Conservation (phyloP, 2,113 vertebrate genomes). For the Limnothrissa miodon region DNA sequence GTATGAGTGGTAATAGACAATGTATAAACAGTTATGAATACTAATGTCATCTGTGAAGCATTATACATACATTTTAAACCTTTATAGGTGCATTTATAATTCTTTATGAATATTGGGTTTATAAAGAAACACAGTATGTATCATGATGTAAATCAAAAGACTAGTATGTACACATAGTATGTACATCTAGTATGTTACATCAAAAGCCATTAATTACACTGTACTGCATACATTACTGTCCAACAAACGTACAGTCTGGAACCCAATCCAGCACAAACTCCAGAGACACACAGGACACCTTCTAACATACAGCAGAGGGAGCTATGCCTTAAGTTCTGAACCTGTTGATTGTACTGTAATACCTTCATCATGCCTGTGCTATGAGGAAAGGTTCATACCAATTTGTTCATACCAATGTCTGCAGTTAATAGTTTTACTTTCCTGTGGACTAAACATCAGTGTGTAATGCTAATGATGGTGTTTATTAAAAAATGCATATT, state of each 20-base stretch:
- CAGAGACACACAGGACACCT: neutral
- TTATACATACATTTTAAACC: too few species aligned
- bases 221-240: too few species aligned
- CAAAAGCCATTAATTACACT: too few species aligned
- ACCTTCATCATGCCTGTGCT: neutral
- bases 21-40: too few species aligned
- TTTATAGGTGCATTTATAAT: too few species aligned
- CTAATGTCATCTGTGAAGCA: too few species aligned
- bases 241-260: neutral
- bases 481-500: neutral
- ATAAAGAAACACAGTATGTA: too few species aligned
- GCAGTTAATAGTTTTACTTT: neutral
- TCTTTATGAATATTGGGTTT: too few species aligned
- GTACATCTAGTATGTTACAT: too few species aligned
- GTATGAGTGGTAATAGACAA: too few species aligned
- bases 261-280: neutral
- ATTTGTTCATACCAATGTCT: neutral
- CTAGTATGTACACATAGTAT: too few species aligned
- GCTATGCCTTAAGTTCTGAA: conserved; percentile 8
- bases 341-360: neutral
- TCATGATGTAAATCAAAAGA: too few species aligned
- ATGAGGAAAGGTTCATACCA: neutral
- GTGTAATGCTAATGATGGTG: neutral
- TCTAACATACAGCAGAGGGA: neutral
- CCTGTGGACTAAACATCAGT: neutral